These are phyloP conservation scores for Arothron firmamentum DNA, from an alignment of 2,113 vertebrate genomes.

Conservation along the genomic window DNA sequence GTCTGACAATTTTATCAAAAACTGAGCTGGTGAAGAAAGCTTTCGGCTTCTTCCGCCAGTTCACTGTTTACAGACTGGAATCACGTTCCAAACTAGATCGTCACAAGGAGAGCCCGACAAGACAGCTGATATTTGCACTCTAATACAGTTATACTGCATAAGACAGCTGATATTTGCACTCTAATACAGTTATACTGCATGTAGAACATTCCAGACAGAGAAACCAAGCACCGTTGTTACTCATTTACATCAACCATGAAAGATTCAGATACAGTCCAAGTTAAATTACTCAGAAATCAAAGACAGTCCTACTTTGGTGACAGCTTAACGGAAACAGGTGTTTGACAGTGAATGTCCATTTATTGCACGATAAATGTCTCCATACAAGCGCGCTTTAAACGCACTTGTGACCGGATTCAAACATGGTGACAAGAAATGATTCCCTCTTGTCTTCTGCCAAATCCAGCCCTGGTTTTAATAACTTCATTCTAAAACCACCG, in stretches of 20 bases:
- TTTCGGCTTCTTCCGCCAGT: neutral
- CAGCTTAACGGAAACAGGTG: slow-evolving; percentile 46
- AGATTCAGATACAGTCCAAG: slow-evolving; percentile 31
- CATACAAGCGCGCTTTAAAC: slow-evolving; percentile 35
- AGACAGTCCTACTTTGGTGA: slow-evolving; percentile 51
- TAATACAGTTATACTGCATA: slow-evolving; percentile 45
- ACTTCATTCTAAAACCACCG: neutral
- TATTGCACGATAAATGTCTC: slow-evolving; percentile 39
- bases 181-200: slow-evolving; percentile 45
- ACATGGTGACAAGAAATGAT: slow-evolving; percentile 22
- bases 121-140: slow-evolving; percentile 4
- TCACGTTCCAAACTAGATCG: neutral
- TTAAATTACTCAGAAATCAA: slow-evolving; percentile 21
- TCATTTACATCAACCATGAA: slow-evolving; percentile 37
- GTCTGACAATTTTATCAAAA: slow-evolving; percentile 53
- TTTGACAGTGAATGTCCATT: slow-evolving; percentile 30
- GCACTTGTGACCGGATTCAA: slow-evolving; percentile 19
- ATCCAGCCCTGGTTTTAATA: slow-evolving; percentile 7
- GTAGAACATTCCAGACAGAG: slow-evolving; percentile 51
- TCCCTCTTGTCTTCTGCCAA: slow-evolving; percentile 2
- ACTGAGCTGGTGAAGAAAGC: no score
- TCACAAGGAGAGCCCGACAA: slow-evolving; percentile 38
- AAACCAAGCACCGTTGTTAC: slow-evolving; percentile 46
- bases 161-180: slow-evolving; percentile 4
- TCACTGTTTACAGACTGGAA: slow-evolving; percentile 20